Evolutionary conservation across 2,888 invertebrate species (phyloP).

Genomic region (Belgica antarctica): DNA sequence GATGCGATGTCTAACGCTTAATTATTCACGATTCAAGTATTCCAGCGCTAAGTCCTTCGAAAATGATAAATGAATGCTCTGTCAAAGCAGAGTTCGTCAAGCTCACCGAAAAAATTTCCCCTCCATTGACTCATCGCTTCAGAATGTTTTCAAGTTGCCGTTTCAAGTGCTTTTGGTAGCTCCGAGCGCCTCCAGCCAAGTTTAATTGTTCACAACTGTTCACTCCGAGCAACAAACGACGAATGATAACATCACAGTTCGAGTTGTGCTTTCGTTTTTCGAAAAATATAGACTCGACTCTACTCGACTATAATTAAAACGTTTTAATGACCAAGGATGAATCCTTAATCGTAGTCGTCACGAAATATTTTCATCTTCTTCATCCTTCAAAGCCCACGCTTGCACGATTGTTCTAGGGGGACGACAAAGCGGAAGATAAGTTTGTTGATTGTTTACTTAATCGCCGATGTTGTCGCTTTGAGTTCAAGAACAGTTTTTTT

Average conservation of each 20-base stretch:
- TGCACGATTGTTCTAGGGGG: neutral
- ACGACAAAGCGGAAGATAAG: neutral
- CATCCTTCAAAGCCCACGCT: neutral
- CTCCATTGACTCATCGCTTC: neutral
- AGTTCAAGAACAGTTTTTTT: neutral
- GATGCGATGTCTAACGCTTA: neutral
- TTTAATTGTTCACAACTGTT: no score
- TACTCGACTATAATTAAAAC: constrained; percentile 1
- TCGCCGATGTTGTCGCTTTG: neutral
- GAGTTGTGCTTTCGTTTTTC: no score
- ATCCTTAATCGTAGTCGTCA: constrained; percentile 32
- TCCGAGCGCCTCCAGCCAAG: no score
- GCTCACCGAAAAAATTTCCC: neutral
- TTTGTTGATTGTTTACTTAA: constrained; percentile 30
- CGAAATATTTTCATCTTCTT: constrained; percentile 36
- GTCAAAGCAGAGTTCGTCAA: neutral
- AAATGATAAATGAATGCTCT: no score
- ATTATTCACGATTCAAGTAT: neutral
- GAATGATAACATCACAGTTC: no score
- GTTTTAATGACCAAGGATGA: constrained; percentile 37
- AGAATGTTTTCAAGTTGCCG: neutral
- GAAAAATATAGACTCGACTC: no score
- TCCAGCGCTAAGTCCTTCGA: no score
- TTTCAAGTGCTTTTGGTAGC: neutral
- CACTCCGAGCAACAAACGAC: no score